Evolutionary conservation across 2,113 vertebrate genomes (phyloP), one percentile per base, ranked within the genome.

Genomic region (Pseudopipra pipra): DNA sequence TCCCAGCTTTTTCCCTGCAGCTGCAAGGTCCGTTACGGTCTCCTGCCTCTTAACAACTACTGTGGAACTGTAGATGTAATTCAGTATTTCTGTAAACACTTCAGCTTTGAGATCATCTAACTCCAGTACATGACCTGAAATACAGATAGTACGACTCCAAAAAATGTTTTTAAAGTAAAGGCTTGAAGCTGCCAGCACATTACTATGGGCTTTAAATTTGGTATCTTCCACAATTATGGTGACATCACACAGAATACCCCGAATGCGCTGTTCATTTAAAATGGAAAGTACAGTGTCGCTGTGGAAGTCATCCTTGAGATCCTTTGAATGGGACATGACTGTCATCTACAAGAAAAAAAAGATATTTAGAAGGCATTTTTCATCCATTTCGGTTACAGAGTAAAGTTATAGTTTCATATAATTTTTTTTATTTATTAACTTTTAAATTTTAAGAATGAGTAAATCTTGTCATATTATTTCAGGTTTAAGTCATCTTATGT

Each of bases 221-320:
- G 99, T 99, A 77, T 99, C 99, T 95, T 99, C 99, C 95, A 99
- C 99, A 28, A 99, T 99, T 71, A 99, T 99, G 63, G 99, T 99
- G 76, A 99, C 99, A 81, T 99, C 99, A 31, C 99, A 99, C 91
- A 99, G 98, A 92, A 99, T 98, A 81, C 99, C 99, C 66, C 98
- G 98, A 43, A 98, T 99, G 56, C 99, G 99, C 91, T 99, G 99
- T 92, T 99, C 99, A 21, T 99, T 99, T 91, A 99, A 97, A 95
- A 98, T 98, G 95, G 98, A 98, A 46, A 99, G 99, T 62, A 99
- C 98, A 8, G 98, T 98, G 90, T 98, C 98, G 89, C 99, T 98
- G 95, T 99, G 99, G 63, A 98, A 97, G 96, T 98, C 98, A 25
- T 99, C 99, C 98, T 99, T 99, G 97, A 99, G 91, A 97, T 98